phyloP scores from a whole-genome alignment of 92 coral and sea anemone genomes.

The Zoanthus solanderi region DNA sequence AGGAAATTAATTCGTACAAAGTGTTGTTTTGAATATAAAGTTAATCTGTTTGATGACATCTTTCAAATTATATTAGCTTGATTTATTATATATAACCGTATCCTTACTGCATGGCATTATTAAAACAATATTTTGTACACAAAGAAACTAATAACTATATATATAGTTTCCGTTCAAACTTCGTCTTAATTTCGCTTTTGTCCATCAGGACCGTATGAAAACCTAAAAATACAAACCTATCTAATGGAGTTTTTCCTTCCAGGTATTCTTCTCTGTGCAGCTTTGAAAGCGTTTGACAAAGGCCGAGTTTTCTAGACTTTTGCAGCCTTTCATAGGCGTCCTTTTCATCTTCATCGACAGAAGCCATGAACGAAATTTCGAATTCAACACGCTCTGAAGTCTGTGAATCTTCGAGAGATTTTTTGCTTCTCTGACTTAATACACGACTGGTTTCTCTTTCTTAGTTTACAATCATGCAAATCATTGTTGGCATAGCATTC shows the following conservation, averaged over 20 bases:
- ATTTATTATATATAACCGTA: too few species aligned
- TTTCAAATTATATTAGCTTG: too few species aligned
- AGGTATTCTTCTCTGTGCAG: conserved; percentile 63
- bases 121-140: background rate
- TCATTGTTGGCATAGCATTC: background rate
- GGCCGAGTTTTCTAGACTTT: conserved; percentile 77
- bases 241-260: conserved; percentile 73
- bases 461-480: conserved; percentile 25
- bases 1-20: too few species aligned
- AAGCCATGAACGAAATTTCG: conserved; percentile 19
- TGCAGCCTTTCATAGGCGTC: conserved; percentile 66
- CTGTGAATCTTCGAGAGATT: background rate
- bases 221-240: conserved; percentile 54
- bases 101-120: too few species aligned
- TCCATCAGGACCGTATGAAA: background rate
- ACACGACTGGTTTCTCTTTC: background rate
- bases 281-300: conserved; percentile 69
- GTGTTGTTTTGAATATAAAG: too few species aligned
- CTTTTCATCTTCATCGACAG: conserved; percentile 39
- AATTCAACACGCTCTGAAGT: background rate
- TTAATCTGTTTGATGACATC: too few species aligned
- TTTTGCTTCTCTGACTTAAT: background rate
- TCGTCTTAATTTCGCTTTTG: conserved; percentile 11
- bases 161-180: background rate
- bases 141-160: background rate